Conservation (phyloP, 2,888 invertebrate genomes). For the Cerceris rybyensis region DNA sequence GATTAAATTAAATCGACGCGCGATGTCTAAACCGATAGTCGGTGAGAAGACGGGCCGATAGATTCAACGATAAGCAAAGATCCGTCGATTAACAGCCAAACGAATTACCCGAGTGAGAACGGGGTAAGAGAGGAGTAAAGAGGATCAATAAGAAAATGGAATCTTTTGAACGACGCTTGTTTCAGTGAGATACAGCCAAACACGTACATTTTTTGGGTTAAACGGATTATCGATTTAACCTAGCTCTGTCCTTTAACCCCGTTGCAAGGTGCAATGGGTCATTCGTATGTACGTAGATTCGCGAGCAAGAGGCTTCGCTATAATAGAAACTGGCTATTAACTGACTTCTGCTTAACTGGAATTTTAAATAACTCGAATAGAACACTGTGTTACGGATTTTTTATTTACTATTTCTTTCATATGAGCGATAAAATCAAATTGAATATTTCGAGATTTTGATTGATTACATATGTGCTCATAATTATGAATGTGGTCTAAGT, state of each 20-base stretch:
- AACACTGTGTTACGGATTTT: too few relatives aligned
- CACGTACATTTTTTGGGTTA: slow-evolving; percentile 40
- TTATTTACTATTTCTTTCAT: too few relatives aligned
- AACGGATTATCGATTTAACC: slow-evolving; percentile 63
- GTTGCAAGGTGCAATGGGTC: slow-evolving; percentile 55
- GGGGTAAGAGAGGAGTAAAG: background rate
- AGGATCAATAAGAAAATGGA: slow-evolving; percentile 3
- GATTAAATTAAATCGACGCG: too few relatives aligned
- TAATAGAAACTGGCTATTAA: slow-evolving; percentile 58
- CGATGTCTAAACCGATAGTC: too few relatives aligned
- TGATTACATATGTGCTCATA: too few relatives aligned
- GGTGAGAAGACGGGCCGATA: too few relatives aligned
- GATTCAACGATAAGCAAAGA: too few relatives aligned
- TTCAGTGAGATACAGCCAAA: background rate
- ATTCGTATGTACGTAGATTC: slow-evolving; percentile 26
- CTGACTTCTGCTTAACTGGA: slow-evolving; percentile 28
- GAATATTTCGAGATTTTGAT: too few relatives aligned
- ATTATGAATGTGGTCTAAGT: too few relatives aligned
- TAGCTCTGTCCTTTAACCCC: slow-evolving; percentile 40
- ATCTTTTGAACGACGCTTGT: background rate
- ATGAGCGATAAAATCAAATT: too few relatives aligned
- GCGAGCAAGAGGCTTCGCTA: slow-evolving; percentile 19
- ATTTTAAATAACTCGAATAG: too few relatives aligned
- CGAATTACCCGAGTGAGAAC: background rate
- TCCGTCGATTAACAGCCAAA: too few relatives aligned